Evolutionary conservation across 2,113 vertebrate species (phyloP), one percentile per base, ranked within the genome.

Genomic region (Lutjanus erythropterus): DNA sequence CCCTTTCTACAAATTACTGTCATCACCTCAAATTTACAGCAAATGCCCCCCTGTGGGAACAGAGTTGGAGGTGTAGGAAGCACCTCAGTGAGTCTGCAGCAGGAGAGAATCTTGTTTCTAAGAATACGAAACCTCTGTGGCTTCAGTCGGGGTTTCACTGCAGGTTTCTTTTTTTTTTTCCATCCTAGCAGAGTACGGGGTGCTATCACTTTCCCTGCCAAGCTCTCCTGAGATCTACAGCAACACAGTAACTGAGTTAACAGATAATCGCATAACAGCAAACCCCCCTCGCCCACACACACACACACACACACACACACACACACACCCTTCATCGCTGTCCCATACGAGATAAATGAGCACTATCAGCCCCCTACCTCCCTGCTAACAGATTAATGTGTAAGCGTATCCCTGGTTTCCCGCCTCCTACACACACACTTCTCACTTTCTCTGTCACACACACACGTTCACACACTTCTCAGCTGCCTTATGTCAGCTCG

Each of bases 321-420:
- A 59, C 39, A 41, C 59, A 58, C 65, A 58, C 56, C 19, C 76
- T 65, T 31, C 50, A 75, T 58, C 3, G 19, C 78, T 75, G 60
- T 85, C 76, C 80, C 50, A 58, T 35, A 53, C 2, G 49, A 89
- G 82, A 91, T 84, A 88, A 84, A 89, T 87, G 87, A 87, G 84
- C 58, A 12, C 82, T 50, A 92, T 89, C 86, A 80, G 72, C 81
- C 77, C 85, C 87, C 79, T 19, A 83, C 89, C 74, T 74, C 74
- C 71, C 73, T 69, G 64, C 55, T 77, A 81, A 81, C 86, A 88
- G 80, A 91, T 88, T 85, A 73, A 71, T 86, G 86, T 88, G 73
- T 78, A 80, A 85, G 80, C 15, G 61, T 69, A 81, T 76, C 85
- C 56, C 83, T 62, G 70, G 33, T 69, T 49, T 37, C 79, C 77